These are phyloP conservation scores for Hemibagrus guttatus DNA, from an alignment of 2,797 vertebrate species.

Conservation along the genomic window DNA sequence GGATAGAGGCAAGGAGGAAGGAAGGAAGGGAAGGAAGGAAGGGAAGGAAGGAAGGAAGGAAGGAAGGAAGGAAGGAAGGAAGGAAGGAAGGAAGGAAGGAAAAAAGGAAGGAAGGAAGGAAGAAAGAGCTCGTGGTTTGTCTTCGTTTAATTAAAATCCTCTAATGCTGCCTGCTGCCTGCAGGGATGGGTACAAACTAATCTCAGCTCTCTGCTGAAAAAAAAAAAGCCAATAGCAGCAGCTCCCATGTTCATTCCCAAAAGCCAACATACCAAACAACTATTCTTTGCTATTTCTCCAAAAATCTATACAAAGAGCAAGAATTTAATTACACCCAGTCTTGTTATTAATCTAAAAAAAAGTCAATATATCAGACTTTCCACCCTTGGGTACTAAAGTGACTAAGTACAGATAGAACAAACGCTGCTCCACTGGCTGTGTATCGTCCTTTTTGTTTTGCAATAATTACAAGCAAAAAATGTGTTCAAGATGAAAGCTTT, in stretches of 20 bases:
- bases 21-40: conserved; percentile 8
- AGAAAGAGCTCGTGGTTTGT: conserved; percentile 21
- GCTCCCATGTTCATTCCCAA: conserved; percentile 43
- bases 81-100: conserved; percentile 20
- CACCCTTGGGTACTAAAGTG: conserved; percentile 22
- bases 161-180: conserved; percentile 57
- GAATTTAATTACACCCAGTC: conserved; percentile 45
- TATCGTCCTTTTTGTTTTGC: background rate
- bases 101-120: background rate
- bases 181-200: conserved; percentile 56
- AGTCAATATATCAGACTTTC: conserved; percentile 38
- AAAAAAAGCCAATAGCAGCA: conserved; percentile 42
- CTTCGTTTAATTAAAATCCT: conserved; percentile 68
- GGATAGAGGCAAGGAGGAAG: background rate
- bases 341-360: conserved; percentile 39
- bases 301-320: conserved; percentile 48
- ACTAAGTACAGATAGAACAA: conserved; percentile 20
- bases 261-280: conserved; percentile 20
- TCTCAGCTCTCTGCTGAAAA: conserved; percentile 43
- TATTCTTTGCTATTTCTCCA: conserved; percentile 36
- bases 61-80: background rate
- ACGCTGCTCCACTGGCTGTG: background rate
- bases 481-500: background rate
- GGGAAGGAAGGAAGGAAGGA: conserved; percentile 18
- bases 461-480: background rate